Base-by-base conservation (phyloP, 1,140 invertebrate species). In the Bombus consobrinus region DNA sequence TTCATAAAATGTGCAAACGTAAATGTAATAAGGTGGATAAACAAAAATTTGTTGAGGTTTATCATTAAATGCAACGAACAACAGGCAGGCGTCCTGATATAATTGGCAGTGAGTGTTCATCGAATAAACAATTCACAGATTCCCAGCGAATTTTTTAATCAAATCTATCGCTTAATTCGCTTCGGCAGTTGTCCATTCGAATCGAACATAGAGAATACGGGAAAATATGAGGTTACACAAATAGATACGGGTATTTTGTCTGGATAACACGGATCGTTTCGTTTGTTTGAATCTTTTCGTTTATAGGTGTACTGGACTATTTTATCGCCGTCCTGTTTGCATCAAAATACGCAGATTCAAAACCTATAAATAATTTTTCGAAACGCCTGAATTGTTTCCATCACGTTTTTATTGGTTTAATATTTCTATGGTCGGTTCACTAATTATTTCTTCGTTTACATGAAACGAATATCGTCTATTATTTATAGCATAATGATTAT, bases 261-360 rank as follows among this genome's bases (percentile, higher is more conserved):
- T 10, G 41, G 32, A n/a, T 28, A 32, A 32, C 5, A 4, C 9
- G 39, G 39, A 73, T 73, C 39, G 72, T 73, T 47, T 28, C n/a
- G 72, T 73, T 73, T 73, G n/a, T 74, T 74, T 47, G 18, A 34
- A 47, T 32, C n/a, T 34, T 47, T 47, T n/a, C 73, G 43, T 41
- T 74, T 74, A 25, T 53, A 34, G 43, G 1, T 53, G n/a, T 34
- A 13, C n/a, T 8, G n/a, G 43, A 41, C n/a, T 74, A 47, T 53
- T 74, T 74, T 34, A 43, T 74, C n/a, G n/a, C 47, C 32, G 34
- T 53, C 10, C 72, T 53, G 73, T 74, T 53, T 74, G 22, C 73
- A 25, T 53, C 12, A 34, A 74, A 74, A 74, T 8, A 43, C 10
- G 2, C 22, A 12, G n/a, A 47, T 53, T 34, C 28, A 12, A 43